These are phyloP conservation scores for Microctenopoma steveboyesi DNA, from an alignment of 2,797 vertebrate genomes.

Conservation along the genomic window DNA sequence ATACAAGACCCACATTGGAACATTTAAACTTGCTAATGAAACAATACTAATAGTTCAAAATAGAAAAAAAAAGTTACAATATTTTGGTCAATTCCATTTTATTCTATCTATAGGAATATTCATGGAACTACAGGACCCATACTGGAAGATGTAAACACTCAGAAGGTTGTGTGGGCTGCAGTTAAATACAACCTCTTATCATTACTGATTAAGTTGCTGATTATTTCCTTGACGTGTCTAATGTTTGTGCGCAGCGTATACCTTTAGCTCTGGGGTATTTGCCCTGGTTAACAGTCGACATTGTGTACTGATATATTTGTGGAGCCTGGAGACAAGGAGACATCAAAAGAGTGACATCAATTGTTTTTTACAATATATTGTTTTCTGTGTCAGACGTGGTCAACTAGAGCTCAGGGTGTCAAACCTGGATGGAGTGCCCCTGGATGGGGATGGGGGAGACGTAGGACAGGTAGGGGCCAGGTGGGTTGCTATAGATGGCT, in stretches of 20 bases:
- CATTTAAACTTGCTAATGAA: too few relatives aligned
- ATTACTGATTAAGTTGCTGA: not conserved
- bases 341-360: constrained; percentile 34
- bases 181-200: too few relatives aligned
- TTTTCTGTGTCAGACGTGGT: too few relatives aligned
- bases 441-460: constrained; percentile 85
- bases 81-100: too few relatives aligned
- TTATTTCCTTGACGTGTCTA: not conserved
- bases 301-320: constrained; percentile 88
- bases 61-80: too few relatives aligned
- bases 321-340: constrained; percentile 74
- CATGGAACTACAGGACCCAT: too few relatives aligned
- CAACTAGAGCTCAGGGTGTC: not conserved
- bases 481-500: constrained; percentile 82
- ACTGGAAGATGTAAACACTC: too few relatives aligned
- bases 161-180: too few relatives aligned
- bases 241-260: constrained; percentile 39
- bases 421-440: constrained; percentile 85
- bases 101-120: too few relatives aligned
- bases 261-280: constrained; percentile 89
- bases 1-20: not conserved
- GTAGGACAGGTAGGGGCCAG: constrained; percentile 84
- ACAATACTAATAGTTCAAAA: not conserved
- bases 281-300: constrained; percentile 86
- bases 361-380: not conserved